These are phyloP conservation scores for Zeus faber DNA, from an alignment of 2,113 vertebrate species.

Conservation along the genomic window DNA sequence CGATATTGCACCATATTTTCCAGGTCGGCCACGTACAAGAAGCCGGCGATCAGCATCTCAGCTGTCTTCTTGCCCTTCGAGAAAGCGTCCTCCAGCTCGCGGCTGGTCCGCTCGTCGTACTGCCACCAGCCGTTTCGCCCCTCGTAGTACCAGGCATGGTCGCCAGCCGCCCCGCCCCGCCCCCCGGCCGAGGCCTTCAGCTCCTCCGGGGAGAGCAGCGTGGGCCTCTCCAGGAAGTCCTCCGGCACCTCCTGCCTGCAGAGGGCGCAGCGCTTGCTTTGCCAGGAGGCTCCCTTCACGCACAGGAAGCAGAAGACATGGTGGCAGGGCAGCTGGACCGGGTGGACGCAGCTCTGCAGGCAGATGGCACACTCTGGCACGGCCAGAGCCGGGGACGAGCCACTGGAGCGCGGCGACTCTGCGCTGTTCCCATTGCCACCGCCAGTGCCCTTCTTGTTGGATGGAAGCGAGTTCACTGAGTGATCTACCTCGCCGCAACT, in stretches of 20 bases:
- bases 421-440: constrained; percentile 58
- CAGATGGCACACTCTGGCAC: constrained; percentile 97
- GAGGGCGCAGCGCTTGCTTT: constrained; percentile 95
- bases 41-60: constrained; percentile 97
- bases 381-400: constrained; percentile 79
- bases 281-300: constrained; percentile 97
- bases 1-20: constrained; percentile 99
- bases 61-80: constrained; percentile 96
- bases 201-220: constrained; percentile 92
- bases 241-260: constrained; percentile 97
- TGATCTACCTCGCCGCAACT: constrained; percentile 95
- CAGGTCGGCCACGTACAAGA: constrained; percentile 94
- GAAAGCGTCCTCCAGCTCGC: constrained; percentile 96
- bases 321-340: constrained; percentile 93
- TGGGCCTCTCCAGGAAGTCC: constrained; percentile 98
- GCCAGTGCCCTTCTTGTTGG: constrained; percentile 86
- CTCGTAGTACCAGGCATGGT: constrained; percentile 98
- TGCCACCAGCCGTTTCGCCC: constrained; percentile 99
- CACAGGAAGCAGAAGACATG: constrained; percentile 98
- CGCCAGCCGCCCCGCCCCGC: constrained; percentile 84
- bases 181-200: constrained; percentile 87
- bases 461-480: constrained; percentile 89
- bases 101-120: constrained; percentile 97
- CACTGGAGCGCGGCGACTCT: constrained; percentile 60
- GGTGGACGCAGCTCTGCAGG: constrained; percentile 95